A percentile compares a stretch with the other conserved stretches of the same genome.
These are phyloP conservation scores for Coelinius sp. DNA, from an alignment of 2,888 invertebrate species.

Conservation along the genomic window DNA sequence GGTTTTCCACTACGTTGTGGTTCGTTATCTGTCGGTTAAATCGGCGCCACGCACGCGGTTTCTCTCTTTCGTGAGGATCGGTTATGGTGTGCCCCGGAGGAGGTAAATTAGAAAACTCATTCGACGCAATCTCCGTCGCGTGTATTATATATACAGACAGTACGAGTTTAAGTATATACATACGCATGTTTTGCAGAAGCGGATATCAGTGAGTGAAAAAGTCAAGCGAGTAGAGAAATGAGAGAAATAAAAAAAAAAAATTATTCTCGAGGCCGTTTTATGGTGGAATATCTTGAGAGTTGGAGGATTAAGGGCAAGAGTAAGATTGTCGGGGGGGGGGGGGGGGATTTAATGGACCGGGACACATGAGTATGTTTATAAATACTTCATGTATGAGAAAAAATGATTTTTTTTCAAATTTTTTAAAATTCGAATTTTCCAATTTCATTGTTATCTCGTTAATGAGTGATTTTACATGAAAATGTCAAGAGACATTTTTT, in stretches of 20 bases:
- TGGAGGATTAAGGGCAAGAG: not conserved
- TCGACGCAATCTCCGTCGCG: constrained; percentile 41
- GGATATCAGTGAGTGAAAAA: not conserved
- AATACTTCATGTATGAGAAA: not conserved
- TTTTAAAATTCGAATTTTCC: too few relatives aligned
- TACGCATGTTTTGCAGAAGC: too few relatives aligned
- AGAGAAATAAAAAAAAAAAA: not conserved
- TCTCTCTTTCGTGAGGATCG: constrained; percentile 15
- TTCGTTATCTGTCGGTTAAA: constrained; percentile 36
- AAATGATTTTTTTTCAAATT: not conserved
- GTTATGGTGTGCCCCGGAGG: constrained; percentile 31
- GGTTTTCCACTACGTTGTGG: constrained; percentile 30
- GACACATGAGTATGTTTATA: not conserved
- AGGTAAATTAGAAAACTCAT: constrained; percentile 48
- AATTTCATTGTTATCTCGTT: too few relatives aligned
- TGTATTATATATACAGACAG: constrained; percentile 28
- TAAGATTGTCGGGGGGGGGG: too few relatives aligned
- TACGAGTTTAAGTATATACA: too few relatives aligned
- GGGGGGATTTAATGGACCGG: not conserved
- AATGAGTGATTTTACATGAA: too few relatives aligned
- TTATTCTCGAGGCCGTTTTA: not conserved
- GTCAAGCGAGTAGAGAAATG: too few relatives aligned
- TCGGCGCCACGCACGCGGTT: constrained; percentile 41
- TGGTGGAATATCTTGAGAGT: too few relatives aligned
- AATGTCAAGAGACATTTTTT: too few relatives aligned